phyloP scores from a whole-genome alignment of 2,113 vertebrate genomes.

The Bos indicus region DNA sequence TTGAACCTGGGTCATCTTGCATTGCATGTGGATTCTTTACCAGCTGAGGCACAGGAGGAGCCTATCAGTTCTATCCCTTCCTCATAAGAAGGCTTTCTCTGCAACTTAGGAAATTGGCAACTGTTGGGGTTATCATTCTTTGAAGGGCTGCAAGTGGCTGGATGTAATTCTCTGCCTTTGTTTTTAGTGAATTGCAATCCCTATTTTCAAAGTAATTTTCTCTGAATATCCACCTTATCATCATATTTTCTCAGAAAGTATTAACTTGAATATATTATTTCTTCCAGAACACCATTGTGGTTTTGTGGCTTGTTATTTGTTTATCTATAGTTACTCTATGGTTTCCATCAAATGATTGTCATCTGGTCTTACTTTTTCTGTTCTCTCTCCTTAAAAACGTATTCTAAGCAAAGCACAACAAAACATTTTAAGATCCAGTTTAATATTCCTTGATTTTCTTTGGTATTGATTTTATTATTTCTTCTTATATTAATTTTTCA shows the following conservation, averaged over 20 bases:
- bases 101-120: not conserved
- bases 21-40: not conserved
- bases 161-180: not conserved
- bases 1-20: not conserved
- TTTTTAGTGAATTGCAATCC: not conserved
- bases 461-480: not conserved
- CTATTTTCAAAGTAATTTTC: not conserved
- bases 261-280: not conserved
- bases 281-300: not conserved
- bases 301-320: not conserved
- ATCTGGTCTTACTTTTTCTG: not conserved
- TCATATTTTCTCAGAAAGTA: not conserved
- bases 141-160: not conserved
- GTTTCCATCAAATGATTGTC: not conserved
- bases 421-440: not conserved
- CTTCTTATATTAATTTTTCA: not conserved
- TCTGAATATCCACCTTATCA: not conserved
- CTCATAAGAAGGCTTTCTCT: not conserved
- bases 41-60: not conserved
- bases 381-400: not conserved
- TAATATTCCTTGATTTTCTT: not conserved
- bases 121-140: not conserved
- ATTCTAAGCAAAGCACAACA: not conserved
- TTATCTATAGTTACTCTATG: not conserved
- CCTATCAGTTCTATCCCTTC: not conserved